Conservation (phyloP, 2,113 vertebrate genomes). For the Serilophus lunatus region DNA sequence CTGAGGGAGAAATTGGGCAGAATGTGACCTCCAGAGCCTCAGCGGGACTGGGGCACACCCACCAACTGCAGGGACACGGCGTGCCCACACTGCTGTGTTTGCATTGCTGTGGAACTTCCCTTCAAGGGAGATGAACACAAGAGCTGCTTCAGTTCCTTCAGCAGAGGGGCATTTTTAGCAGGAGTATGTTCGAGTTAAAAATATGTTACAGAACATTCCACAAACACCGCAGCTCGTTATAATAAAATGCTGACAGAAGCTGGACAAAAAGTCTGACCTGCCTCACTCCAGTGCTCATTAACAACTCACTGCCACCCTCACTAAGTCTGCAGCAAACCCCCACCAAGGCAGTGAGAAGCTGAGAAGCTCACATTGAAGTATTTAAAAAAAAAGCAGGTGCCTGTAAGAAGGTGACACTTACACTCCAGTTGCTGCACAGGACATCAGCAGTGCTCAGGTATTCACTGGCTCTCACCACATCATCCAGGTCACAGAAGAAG, state of each 20-base stretch:
- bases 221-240: neutral
- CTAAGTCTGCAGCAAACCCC: neutral
- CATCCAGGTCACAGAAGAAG: slow-evolving; percentile 88
- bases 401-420: slow-evolving; percentile 68
- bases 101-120: neutral
- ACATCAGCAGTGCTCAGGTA: slow-evolving; percentile 91
- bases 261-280: neutral
- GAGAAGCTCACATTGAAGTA: neutral
- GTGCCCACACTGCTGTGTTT: rapidly evolving
- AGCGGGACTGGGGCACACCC: neutral
- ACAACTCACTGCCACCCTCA: neutral
- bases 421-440: slow-evolving; percentile 87
- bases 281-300: neutral
- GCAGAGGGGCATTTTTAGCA: neutral
- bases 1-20: slow-evolving; percentile 53
- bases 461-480: slow-evolving; percentile 86
- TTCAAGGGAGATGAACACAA: neutral
- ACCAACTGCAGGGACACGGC: neutral
- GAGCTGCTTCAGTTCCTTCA: neutral
- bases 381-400: neutral
- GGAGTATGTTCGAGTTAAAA: neutral
- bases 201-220: neutral
- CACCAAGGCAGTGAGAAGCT: rapidly evolving
- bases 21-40: neutral
- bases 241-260: neutral